Evolutionary conservation across 2,888 invertebrate genomes (phyloP), one percentile per base, ranked within the genome.

Genomic region (Tanypteryx hageni): DNA sequence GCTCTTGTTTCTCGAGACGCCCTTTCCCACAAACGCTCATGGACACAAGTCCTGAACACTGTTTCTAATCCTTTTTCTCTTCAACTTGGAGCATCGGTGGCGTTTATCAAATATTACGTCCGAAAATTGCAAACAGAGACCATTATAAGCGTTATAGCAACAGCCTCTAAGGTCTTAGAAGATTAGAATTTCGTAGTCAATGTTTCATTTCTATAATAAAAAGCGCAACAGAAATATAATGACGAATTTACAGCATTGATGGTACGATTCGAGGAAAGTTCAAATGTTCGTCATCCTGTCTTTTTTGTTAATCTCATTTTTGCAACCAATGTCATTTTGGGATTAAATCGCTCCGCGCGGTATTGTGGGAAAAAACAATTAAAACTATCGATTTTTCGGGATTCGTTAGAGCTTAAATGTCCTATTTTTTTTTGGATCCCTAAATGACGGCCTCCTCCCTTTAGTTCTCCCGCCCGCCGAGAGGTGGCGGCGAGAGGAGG

Each of bases 381-480:
- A 76, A 76, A 76, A 13, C 22, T 76, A 76, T 76, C 76, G 76
- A 76, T 76, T 76, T 76, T 76, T 22, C 7, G 1, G 76, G 22
- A 27, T 76, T 76, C 76, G 76, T n/a, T 27, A 27, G 27, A 10
- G 76, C 76, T 27, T 27, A 18, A 22, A 22, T 22, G 27, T 27
- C 76, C 76, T 27, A 27, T 76, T 76, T 76, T 76, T 76, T 76
- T 22, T 76, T 22, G 22, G 22, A 27, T 14, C 27, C 76, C 27
- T 22, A 27, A 76, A 27, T 76, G 76, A 76, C 76, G 76, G 22
- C 76, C 76, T 22, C 16, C 31, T 44, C 11, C 18, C 89, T 18
- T 68, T 89, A 64, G 89, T 89, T 89, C 89, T 11, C 44, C n/a
- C 61, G 11, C 18, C 64, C 89, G 56, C 89, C 89, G 89, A 89